phyloP scores from a whole-genome alignment of 2,113 vertebrate genomes.

The Chunga burmeisteri region DNA sequence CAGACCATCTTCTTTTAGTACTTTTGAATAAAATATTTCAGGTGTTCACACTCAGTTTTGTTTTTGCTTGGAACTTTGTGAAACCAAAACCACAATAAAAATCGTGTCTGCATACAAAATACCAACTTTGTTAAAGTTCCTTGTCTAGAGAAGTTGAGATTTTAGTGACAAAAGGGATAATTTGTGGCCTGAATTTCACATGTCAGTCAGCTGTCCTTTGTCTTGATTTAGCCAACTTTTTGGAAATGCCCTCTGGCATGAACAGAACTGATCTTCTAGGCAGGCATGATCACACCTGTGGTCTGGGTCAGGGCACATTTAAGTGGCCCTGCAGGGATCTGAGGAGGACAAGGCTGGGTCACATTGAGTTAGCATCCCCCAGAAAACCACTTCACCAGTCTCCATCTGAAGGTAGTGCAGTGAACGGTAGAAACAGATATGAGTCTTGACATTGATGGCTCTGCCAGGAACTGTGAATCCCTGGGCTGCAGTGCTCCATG shows the following conservation, averaged over 20 bases:
- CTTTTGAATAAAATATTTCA: background rate
- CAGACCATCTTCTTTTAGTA: background rate
- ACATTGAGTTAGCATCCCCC: background rate
- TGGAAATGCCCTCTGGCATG: background rate
- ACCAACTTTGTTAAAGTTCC: background rate
- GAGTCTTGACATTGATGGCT: background rate
- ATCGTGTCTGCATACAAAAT: background rate
- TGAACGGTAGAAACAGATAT: background rate
- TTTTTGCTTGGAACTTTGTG: background rate
- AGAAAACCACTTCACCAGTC: background rate
- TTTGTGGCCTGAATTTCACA: background rate
- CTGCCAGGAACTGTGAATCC: background rate
- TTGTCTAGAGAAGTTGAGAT: background rate
- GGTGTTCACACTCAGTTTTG: background rate
- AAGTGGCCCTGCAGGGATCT: background rate
- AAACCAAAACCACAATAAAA: background rate
- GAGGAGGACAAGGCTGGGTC: background rate
- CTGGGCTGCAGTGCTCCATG: background rate
- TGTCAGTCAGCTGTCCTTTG: background rate
- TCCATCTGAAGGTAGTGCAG: background rate
- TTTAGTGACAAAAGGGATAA: background rate
- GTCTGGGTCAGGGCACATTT: accelerated
- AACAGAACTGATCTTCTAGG: background rate
- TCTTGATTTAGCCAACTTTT: background rate
- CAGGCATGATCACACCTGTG: background rate